Evolutionary conservation across 2,113 vertebrate genomes (phyloP).

Genomic region (Limanda limanda): DNA sequence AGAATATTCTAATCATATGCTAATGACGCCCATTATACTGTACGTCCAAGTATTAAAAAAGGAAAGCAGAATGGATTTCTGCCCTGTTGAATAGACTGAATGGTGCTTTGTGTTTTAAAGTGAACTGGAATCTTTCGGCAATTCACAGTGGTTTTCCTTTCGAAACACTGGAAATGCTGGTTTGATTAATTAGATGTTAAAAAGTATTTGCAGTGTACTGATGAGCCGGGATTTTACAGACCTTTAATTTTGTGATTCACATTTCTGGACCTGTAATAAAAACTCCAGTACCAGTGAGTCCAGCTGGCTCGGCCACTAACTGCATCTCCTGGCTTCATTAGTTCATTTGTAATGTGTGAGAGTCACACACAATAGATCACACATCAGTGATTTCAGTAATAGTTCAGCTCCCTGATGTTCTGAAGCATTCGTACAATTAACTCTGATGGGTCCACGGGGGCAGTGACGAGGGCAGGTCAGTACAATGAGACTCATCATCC

Average conservation of each 20-base stretch:
- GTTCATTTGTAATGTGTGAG: conserved; percentile 17
- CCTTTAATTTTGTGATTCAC: conserved; percentile 27
- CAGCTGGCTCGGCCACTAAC: conserved; percentile 11
- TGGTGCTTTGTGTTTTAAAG: conserved; percentile 2
- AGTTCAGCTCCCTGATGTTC: conserved; percentile 11
- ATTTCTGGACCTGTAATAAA: conserved; percentile 21
- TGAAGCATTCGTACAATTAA: conserved; percentile 3
- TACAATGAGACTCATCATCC: background rate
- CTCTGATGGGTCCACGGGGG: background rate
- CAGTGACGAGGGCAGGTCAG: background rate
- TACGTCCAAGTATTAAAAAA: conserved; percentile 21
- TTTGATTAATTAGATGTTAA: conserved; percentile 46
- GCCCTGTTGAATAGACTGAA: conserved; percentile 9
- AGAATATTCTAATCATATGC: conserved; percentile 31
- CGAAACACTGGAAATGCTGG: conserved; percentile 2
- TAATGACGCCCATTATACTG: conserved; percentile 36
- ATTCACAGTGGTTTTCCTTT: conserved; percentile 40
- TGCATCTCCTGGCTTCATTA: background rate
- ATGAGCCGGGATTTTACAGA: background rate
- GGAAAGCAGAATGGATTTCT: conserved; percentile 36
- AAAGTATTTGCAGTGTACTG: background rate
- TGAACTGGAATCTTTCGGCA: conserved; percentile 16
- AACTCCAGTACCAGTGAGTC: background rate
- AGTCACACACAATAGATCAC: conserved; percentile 35
- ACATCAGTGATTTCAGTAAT: background rate